These are phyloP conservation scores for Apantesis nais DNA, from an alignment of 2,888 invertebrate species.

Conservation along the genomic window DNA sequence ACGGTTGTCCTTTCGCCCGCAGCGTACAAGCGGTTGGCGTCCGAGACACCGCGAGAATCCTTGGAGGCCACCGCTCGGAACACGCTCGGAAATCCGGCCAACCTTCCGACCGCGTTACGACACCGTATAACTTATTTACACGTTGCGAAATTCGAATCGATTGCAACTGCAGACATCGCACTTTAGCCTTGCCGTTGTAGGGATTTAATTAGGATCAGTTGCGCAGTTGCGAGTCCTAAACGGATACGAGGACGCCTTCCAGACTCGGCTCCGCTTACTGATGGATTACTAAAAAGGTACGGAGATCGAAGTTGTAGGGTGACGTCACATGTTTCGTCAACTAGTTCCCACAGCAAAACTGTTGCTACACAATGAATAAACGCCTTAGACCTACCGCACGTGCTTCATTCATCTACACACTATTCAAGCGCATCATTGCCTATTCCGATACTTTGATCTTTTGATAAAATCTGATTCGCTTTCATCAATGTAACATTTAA, in stretches of 20 bases:
- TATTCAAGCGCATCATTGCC: constrained; percentile 25
- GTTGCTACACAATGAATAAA: constrained; percentile 57
- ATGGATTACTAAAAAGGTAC: constrained; percentile 74
- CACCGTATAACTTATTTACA: constrained; percentile 84
- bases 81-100: constrained; percentile 86
- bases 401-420: constrained; percentile 42
- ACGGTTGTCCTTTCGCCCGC: constrained; percentile 71
- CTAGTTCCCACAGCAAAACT: constrained; percentile 71
- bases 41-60: constrained; percentile 80
- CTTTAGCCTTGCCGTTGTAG: constrained; percentile 83
- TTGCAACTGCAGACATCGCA: constrained; percentile 84
- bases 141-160: constrained; percentile 85
- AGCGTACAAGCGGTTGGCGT: constrained; percentile 57
- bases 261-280: constrained; percentile 75
- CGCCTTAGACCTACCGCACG: constrained; percentile 51
- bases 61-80: constrained; percentile 82
- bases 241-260: constrained; percentile 83
- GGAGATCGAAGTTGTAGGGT: constrained; percentile 65
- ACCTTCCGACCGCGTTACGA: constrained; percentile 85
- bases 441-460: constrained; percentile 1
- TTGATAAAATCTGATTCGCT: constrained; percentile 23
- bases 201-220: constrained; percentile 86
- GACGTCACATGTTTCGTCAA: constrained; percentile 75
- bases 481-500: constrained; percentile 56
- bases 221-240: constrained; percentile 80